These are phyloP conservation scores for Pangasianodon gigas DNA, from an alignment of 2,113 vertebrate species.

Conservation along the genomic window DNA sequence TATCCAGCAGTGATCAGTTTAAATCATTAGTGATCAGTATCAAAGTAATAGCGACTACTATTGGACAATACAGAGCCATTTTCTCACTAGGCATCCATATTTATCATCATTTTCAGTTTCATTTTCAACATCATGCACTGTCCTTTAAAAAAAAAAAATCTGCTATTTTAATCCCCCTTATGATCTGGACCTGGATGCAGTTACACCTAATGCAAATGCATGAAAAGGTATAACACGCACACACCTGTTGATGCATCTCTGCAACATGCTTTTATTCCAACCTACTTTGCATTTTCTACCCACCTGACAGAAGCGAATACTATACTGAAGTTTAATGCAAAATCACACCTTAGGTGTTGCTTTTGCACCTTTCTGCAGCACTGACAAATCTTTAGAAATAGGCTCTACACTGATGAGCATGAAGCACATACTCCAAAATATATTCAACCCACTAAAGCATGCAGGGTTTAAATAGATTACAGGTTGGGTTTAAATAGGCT, in stretches of 20 bases:
- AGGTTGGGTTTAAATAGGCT: constrained; percentile 2
- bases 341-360: background rate
- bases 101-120: background rate
- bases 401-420: background rate
- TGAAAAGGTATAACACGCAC: background rate
- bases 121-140: background rate
- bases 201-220: background rate
- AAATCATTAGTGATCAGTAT: background rate
- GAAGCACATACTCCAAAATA: background rate
- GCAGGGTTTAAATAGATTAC: constrained; percentile 15
- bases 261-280: background rate
- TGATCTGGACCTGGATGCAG: background rate
- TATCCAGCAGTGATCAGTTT: background rate
- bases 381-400: background rate
- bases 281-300: background rate
- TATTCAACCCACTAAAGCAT: background rate
- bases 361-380: background rate
- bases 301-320: background rate
- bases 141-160: background rate
- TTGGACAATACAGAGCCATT: background rate
- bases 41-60: background rate
- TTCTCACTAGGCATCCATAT: background rate
- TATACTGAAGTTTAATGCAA: background rate
- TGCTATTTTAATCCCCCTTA: background rate
- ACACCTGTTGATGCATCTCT: constrained; percentile 21